phyloP scores from a whole-genome alignment of 2,113 vertebrate genomes.

The Marmota flaviventris region DNA sequence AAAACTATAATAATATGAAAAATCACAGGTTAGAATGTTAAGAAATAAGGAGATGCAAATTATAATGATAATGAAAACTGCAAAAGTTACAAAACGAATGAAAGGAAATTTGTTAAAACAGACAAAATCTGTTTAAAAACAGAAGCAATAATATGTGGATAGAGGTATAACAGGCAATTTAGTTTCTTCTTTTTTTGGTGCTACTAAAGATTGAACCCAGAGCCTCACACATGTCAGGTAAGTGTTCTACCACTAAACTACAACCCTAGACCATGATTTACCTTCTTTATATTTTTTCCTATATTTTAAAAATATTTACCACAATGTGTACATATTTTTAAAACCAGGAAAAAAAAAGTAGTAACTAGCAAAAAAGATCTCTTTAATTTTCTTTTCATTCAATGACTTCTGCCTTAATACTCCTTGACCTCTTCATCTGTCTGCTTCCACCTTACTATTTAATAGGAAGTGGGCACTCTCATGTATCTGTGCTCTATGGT shows the following conservation, averaged over 20 bases:
- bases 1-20: constrained; percentile 38
- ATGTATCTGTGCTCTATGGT: background rate
- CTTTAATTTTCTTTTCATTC: constrained; percentile 28
- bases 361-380: background rate
- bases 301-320: background rate
- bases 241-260: too few relatives aligned
- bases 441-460: background rate
- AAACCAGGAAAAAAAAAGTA: constrained; percentile 21
- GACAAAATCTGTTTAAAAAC: too few relatives aligned
- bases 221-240: too few relatives aligned
- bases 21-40: constrained; percentile 1
- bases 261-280: background rate
- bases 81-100: background rate
- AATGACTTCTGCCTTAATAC: background rate
- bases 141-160: background rate
- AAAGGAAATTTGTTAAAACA: background rate
- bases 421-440: background rate
- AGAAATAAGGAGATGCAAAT: background rate
- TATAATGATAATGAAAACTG: background rate
- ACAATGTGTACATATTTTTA: background rate
- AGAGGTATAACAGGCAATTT: background rate
- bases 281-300: background rate
- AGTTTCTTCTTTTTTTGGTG: too few relatives aligned
- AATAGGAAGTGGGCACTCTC: background rate
- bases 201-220: too few relatives aligned